Evolutionary conservation across 2,888 invertebrate species (phyloP).

Genomic region (Dexiosoma caninum): DNA sequence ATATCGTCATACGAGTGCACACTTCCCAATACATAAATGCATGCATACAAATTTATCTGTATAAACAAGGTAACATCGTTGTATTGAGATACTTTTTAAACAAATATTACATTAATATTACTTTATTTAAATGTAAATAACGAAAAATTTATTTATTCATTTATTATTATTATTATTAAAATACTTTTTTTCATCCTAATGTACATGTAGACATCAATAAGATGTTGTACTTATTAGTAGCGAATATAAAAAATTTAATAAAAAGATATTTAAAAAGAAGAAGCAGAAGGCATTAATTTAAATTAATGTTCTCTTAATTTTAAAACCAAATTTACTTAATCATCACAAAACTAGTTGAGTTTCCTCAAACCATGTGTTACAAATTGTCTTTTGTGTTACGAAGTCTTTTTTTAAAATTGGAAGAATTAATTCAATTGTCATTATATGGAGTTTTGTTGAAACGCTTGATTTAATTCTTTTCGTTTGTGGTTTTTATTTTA

Average conservation of each 20-base stretch:
- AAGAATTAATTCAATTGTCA: too few species aligned
- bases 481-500: too few species aligned
- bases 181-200: neutral
- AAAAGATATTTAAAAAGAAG: neutral
- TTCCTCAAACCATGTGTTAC: neutral
- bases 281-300: neutral
- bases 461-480: too few species aligned
- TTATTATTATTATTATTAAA: neutral
- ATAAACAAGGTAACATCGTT: neutral
- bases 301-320: conserved; percentile 3
- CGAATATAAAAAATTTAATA: conserved; percentile 20
- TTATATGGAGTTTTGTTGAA: too few species aligned
- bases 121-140: conserved; percentile 1
- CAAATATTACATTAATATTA: conserved; percentile 23
- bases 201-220: neutral
- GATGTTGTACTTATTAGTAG: neutral
- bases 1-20: too few species aligned
- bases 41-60: neutral
- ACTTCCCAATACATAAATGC: neutral
- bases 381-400: too few species aligned
- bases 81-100: neutral
- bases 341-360: conserved; percentile 1
- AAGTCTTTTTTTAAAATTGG: too few species aligned
- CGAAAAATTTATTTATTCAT: neutral
- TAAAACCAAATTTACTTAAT: conserved; percentile 14